Percentiles rank a stretch among this genome's conserved stretches.
Evolutionary conservation across 2,888 invertebrate genomes (phyloP).

Genomic region (Meganola albula): DNA sequence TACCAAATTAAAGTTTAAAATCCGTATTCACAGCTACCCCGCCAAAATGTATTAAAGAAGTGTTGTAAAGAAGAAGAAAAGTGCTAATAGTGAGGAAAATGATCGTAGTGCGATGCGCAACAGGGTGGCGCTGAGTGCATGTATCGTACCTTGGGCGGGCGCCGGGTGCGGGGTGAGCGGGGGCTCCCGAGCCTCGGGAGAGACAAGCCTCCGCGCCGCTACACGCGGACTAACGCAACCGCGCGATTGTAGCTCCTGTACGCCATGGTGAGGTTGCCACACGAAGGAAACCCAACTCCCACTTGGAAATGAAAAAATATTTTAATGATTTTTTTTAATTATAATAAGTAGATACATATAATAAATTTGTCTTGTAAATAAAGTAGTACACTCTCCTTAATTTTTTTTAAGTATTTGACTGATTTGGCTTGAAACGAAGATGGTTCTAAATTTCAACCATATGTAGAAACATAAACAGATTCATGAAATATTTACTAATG

Average conservation of each 20-base stretch:
- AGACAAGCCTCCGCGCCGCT: constrained; percentile 58
- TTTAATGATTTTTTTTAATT: too few relatives aligned
- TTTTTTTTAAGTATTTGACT: too few relatives aligned
- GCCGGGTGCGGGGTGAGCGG: constrained; percentile 37
- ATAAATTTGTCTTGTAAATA: too few relatives aligned
- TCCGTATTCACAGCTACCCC: constrained; percentile 17
- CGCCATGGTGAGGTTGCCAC: constrained; percentile 40
- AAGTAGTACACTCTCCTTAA: too few relatives aligned
- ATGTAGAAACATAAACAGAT: too few relatives aligned
- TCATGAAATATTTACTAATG: too few relatives aligned
- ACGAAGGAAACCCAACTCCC: constrained; percentile 2
- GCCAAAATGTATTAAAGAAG: constrained; percentile 30
- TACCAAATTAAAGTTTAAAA: constrained; percentile 1
- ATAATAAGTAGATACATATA: too few relatives aligned
- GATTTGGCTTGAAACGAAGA: too few relatives aligned
- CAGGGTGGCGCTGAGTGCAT: constrained; percentile 52
- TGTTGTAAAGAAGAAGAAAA: constrained; percentile 30
- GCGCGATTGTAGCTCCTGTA: constrained; percentile 30
- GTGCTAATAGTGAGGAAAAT: too few relatives aligned
- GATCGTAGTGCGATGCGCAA: constrained; percentile 69
- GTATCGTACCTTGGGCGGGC: constrained; percentile 55
- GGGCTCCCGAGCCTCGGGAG: constrained; percentile 31
- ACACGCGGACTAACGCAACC: constrained; percentile 63
- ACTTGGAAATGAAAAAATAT: too few relatives aligned
- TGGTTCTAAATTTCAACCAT: too few relatives aligned